Evolutionary conservation across 2,113 vertebrate genomes (phyloP), one percentile per base, ranked within the genome.

Genomic region (Ardeotis arabs): DNA sequence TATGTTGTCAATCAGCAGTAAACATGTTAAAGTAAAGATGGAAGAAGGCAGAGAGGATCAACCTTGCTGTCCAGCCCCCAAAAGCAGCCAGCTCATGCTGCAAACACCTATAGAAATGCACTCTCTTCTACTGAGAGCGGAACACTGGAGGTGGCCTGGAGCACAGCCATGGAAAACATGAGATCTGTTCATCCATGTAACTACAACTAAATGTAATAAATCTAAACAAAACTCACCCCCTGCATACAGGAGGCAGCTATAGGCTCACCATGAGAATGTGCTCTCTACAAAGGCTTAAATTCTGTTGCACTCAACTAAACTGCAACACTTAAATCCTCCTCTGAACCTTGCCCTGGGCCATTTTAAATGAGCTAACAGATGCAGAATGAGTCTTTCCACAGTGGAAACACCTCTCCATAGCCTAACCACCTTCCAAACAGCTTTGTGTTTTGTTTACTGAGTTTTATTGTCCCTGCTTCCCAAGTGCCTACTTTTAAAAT

Each of bases 321-420:
- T 87, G 64, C 39, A 68, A 3, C 1, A 3, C 81, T 87, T 53
- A 85, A 94, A 76, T 33, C 47, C 63, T 44, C 28, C 70, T 74
- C 67, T 56, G 63, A 66, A 87, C 50, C 91, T 83, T 74, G 84
- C 89, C 63, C 84, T 67, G 82, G 72, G 90, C 81, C 50, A 25
- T 62, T 84, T 56, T 20, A 79, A 95, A 85, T 84, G 58, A 2
- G 13, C 63, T 85, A 93, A 91, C 95, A 97, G 91, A 88, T 90
- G 90, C 78, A 89, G 83, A 92, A 94, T 63, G 91, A 94, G 78
- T 9, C 63, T 77, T 58, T 90, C 70, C 55, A 68, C 4, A 5
- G 22, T 69, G 55, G 83, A 89, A 97, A 94, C n/a, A 29, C 70
- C 95, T 95, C 95, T 88, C 70, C 14, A 7, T 87, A 96, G 95